Percentiles rank a stretch among this genome's conserved stretches.
Evolutionary conservation across 2,113 vertebrate genomes (phyloP).

Genomic region (Strix uralensis): DNA sequence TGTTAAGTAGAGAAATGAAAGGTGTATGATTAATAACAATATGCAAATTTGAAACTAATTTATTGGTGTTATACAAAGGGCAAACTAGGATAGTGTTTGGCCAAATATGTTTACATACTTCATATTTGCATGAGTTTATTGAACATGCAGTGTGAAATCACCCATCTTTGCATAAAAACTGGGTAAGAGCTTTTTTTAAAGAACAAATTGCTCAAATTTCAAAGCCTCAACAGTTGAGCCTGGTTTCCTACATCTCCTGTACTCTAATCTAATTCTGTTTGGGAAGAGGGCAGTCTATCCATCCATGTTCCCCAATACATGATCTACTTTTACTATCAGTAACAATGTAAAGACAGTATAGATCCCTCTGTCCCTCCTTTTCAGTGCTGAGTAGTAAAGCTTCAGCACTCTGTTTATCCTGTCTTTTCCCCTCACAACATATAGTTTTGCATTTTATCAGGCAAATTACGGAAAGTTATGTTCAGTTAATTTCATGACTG

Average conservation of each 20-base stretch:
- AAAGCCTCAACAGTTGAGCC: neutral
- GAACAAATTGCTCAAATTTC: neutral
- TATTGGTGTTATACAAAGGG: slow-evolving; percentile 59
- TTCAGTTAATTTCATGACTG: slow-evolving; percentile 3
- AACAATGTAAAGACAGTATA: neutral
- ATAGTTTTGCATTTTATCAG: neutral
- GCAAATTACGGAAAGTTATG: neutral
- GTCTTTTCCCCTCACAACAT: neutral
- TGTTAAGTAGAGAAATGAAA: slow-evolving; percentile 59
- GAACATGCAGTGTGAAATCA: slow-evolving; percentile 50
- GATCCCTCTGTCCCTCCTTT: neutral
- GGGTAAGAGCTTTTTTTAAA: neutral
- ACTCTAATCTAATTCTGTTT: neutral
- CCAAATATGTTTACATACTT: slow-evolving; percentile 61
- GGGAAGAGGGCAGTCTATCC: neutral
- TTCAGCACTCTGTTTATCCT: neutral
- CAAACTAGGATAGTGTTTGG: slow-evolving; percentile 45
- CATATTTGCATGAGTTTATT: slow-evolving; percentile 42
- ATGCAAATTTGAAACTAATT: slow-evolving; percentile 60
- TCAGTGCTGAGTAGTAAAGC: neutral
- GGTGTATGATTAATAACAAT: slow-evolving; percentile 58
- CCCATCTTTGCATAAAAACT: slow-evolving; percentile 50
- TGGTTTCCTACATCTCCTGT: neutral
- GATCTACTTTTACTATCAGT: neutral
- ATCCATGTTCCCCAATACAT: neutral